phyloP scores from a whole-genome alignment of 1,140 invertebrate genomes.

The Pteromalus puparum region DNA sequence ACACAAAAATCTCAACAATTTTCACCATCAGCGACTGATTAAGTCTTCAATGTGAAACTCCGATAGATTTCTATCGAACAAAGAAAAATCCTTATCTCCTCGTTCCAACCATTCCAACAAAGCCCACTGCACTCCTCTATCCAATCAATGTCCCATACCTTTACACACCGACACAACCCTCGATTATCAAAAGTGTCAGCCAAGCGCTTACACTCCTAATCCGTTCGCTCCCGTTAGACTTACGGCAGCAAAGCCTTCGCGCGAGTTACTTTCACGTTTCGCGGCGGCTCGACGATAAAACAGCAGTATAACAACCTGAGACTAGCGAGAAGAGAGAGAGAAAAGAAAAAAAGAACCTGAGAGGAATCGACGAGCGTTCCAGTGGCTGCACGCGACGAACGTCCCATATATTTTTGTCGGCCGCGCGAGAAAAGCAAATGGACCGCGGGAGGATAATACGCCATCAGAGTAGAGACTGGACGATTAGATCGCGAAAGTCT shows the following conservation, averaged over 20 bases:
- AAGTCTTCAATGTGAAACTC: background rate
- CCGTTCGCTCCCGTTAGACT: background rate
- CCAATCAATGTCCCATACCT: background rate
- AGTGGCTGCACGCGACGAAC: background rate
- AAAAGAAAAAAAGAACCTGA: background rate
- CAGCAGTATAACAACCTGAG: background rate
- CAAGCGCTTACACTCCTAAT: background rate
- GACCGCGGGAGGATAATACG: background rate
- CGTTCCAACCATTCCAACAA: background rate
- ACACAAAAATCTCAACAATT: too few species aligned
- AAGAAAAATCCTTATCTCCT: conserved; percentile 6
- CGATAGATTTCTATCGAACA: background rate
- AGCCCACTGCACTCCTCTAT: background rate
- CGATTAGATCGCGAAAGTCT: conserved; percentile 29
- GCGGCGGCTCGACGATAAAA: background rate
- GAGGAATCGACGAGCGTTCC: background rate
- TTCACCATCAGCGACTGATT: background rate
- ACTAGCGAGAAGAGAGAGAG: background rate
- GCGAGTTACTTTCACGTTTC: conserved; percentile 37
- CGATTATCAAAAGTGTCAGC: background rate
- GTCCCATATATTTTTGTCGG: background rate
- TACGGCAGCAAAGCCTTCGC: background rate
- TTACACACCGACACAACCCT: too few species aligned
- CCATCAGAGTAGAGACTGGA: background rate
- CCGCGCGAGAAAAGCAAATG: background rate